Percentiles rank a stretch among this genome's conserved stretches.
phyloP scores from a whole-genome alignment of 2,113 vertebrate species.

The Gambusia affinis region DNA sequence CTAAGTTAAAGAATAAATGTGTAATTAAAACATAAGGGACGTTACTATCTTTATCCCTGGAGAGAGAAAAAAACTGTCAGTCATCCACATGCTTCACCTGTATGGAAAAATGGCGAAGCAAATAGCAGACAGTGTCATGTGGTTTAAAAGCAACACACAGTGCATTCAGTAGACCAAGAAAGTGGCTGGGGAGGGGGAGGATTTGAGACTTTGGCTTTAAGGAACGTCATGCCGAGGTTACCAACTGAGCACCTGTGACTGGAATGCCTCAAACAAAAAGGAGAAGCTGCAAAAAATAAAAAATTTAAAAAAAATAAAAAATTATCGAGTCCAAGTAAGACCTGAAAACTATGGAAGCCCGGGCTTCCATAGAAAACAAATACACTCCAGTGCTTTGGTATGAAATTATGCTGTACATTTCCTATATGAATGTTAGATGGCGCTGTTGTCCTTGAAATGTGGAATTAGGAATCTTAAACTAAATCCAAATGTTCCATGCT shows the following conservation, averaged over 20 bases:
- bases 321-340: background rate
- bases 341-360: background rate
- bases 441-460: constrained; percentile 39
- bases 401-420: background rate
- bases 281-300: no score
- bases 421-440: constrained; percentile 51
- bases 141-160: background rate
- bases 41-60: constrained; percentile 6
- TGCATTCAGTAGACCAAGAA: background rate
- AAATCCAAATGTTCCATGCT: constrained; percentile 2
- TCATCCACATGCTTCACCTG: background rate
- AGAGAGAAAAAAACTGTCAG: constrained; percentile 10
- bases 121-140: background rate
- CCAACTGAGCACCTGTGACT: constrained; percentile 19
- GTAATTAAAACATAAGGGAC: background rate
- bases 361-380: background rate
- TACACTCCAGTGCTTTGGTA: background rate
- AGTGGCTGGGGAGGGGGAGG: background rate
- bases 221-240: constrained; percentile 23
- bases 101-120: background rate
- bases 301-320: no score
- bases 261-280: constrained; percentile 1
- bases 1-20: background rate
- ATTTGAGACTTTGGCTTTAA: constrained; percentile 16
- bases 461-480: background rate